Base-by-base conservation (phyloP, 1,140 invertebrate species). In the Thaumatotibia leucotreta region DNA sequence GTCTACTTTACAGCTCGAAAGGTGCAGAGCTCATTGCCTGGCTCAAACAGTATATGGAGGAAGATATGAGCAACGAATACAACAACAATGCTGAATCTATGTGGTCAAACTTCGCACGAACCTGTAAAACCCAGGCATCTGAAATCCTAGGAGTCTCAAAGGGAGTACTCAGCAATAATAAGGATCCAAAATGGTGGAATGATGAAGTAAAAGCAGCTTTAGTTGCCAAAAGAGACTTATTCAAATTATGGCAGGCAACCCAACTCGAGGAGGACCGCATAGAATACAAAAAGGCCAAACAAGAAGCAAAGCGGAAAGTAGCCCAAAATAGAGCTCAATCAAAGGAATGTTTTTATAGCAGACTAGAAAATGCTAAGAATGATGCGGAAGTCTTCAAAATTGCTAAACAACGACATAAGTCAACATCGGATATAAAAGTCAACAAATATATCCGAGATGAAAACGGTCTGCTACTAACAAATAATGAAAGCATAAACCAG, bases 101-200 rank as follows among this genome's bases (percentile, higher is more conserved):
- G 33, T 64, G 63, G 63, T 14, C 23, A n/a, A 32, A 50, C 17
- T 64, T 64, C 11, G 39, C 27, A 29, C 23, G n/a, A 14, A n/a
- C 20, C 5, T 64, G 39, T 24, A 49, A 29, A 64, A 32, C 2
- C 5, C 11, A 64, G 6, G 39, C 39, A 1, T 50, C 6, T 29
- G 20, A 17, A 31, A 52, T 29, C 2, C 24, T 64, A 8, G 63
- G 63, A 14, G 39, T 50, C 2, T 50, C 63, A 31, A 23, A 24
- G 8, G 45, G 39, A 50, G n/a, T n/a, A 31, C 22, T 50, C 17
- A 22, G 17, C 2, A 17, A 2, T 3, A 20, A 29, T 23, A 64
- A 65, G 29, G 50, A 65, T 11, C n/a, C 64, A 20, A 33, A 0
- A 1, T 65, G 64, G 64, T 65, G 64, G 64, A 65, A 65, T 23